Evolutionary conservation across 2,113 vertebrate genomes (phyloP).

Genomic region (Pelecanus crispus): DNA sequence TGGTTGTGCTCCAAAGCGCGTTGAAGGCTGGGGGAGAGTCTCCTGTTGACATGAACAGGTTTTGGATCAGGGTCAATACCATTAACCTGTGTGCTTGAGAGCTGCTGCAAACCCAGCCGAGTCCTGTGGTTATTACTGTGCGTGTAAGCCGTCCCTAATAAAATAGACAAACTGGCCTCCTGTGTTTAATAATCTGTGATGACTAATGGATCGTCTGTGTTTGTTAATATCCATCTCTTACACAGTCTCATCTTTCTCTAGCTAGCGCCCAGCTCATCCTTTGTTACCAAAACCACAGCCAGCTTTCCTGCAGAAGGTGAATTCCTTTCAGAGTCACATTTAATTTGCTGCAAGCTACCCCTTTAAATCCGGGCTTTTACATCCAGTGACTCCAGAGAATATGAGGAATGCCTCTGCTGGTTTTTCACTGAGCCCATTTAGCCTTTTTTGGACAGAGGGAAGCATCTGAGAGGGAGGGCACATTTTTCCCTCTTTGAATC

Average conservation of each 20-base stretch:
- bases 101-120: background rate
- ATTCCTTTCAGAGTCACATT: background rate
- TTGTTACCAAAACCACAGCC: background rate
- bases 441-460: slow-evolving; percentile 61
- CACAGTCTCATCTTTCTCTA: background rate
- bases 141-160: background rate
- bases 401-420: slow-evolving; percentile 12
- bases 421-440: slow-evolving; percentile 22
- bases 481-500: slow-evolving; percentile 61
- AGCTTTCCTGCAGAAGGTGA: background rate
- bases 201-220: background rate
- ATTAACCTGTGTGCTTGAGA: background rate
- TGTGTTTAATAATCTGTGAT: background rate
- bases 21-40: background rate
- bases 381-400: slow-evolving; percentile 29
- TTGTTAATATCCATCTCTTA: background rate
- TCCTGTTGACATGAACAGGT: background rate
- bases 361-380: slow-evolving; percentile 4
- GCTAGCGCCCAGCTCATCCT: background rate
- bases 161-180: slow-evolving; percentile 11
- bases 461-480: slow-evolving; percentile 27
- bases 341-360: background rate
- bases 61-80: background rate
- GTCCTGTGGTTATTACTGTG: background rate
- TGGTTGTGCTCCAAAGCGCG: background rate